Conservation (phyloP, 2,888 invertebrate genomes). For the Prostheceraeus crozeri region DNA sequence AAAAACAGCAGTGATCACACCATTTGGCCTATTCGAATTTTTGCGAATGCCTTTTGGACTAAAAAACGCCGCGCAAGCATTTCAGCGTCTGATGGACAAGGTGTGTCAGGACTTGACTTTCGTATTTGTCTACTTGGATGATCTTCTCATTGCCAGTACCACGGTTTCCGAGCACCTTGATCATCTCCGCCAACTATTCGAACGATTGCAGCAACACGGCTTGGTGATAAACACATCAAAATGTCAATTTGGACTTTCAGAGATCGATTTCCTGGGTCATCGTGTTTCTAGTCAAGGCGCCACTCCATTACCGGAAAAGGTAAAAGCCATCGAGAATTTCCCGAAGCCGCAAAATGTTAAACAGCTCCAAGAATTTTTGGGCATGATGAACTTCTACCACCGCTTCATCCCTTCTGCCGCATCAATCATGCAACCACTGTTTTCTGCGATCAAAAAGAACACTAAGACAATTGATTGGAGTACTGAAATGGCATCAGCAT, state of each 20-base stretch:
- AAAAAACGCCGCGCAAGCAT: slow-evolving; percentile 25
- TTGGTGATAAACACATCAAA: neutral
- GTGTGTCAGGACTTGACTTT: neutral
- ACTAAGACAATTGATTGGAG: slow-evolving; percentile 15
- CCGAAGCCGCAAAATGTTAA: slow-evolving; percentile 1
- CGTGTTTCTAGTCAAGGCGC: slow-evolving; percentile 6
- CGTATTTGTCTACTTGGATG: neutral
- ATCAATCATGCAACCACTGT: slow-evolving; percentile 25
- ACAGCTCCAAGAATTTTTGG: slow-evolving; percentile 3
- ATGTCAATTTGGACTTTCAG: slow-evolving; percentile 1
- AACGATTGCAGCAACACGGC: neutral
- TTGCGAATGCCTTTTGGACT: slow-evolving; percentile 30
- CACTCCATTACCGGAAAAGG: neutral
- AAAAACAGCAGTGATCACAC: slow-evolving; percentile 32
- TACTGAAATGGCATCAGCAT: slow-evolving; percentile 1
- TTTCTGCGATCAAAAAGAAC: neutral
- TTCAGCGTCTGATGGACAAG: slow-evolving; percentile 24
- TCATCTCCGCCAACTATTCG: neutral
- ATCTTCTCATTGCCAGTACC: slow-evolving; percentile 20
- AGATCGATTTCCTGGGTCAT: slow-evolving; percentile 10
- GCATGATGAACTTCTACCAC: slow-evolving; percentile 42
- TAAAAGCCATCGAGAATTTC: neutral
- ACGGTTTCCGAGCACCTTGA: neutral
- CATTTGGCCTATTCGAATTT: slow-evolving; percentile 35
- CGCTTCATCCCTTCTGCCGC: slow-evolving; percentile 39